Base-by-base conservation (phyloP, 2,888 invertebrate genomes). In the Cephus sareptanus region DNA sequence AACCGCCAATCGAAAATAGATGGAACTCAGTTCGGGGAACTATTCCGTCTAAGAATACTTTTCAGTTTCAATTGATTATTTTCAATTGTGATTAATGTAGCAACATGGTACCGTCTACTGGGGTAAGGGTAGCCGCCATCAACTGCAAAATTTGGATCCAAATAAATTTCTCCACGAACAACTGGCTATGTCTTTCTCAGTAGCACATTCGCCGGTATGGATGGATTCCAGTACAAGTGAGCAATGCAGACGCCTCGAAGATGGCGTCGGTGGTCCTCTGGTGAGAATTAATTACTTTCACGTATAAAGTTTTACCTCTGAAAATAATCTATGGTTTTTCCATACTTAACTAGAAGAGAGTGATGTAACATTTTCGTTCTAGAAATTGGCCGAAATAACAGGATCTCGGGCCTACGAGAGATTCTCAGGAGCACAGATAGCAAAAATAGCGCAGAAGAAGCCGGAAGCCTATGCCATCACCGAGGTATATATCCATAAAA, bases 81-180 rank as follows among this genome's bases (percentile, higher is more conserved):
- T 56, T 56, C 9, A 56, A 56, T 56, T 56, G 23, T 56, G 9
- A 56, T 56, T 56, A 56, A 56, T 23, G 56, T 90, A 99, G 97
- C 99, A 99, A 96, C 99, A 99, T 91, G 99, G 99, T 0, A 98
- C 98, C 73, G 96, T 99, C 0, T 99, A 97, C 93, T 99, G 99
- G 99, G 95, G 95, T 74, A 95, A 93, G 81, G 96, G 96, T 23
- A 95, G 97, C 0, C 93, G 94, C 77, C 86, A 93, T 23, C 93
- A 93, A 0, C 92, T 99, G 31, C 90, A 92, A 77, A 94, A 92
- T 74, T 92, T 98, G 35, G 94, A 96, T 76, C 93, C 97, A 0
- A 94, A 94, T 12, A 95, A 95, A 87, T 96, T 97, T 91, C 92
- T 98, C 12, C 96, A 97, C 92, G 94, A 96, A 34, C 98, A 98